These are phyloP conservation scores for Bemisia tabaci DNA, from an alignment of 1,140 invertebrate species.

Conservation along the genomic window DNA sequence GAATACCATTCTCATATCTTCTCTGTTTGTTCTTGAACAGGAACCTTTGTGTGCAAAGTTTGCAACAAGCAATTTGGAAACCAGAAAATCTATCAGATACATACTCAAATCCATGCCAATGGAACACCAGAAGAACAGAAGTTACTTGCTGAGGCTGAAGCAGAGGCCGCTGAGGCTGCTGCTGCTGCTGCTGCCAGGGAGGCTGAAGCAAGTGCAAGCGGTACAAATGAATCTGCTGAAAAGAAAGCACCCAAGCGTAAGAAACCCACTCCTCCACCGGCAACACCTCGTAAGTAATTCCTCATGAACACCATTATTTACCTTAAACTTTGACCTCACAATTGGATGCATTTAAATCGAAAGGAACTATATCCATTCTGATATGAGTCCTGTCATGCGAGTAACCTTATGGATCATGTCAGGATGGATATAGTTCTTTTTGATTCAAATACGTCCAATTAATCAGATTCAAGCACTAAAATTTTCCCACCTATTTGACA, in stretches of 20 bases:
- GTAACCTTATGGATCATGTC: no score
- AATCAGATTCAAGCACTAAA: no score
- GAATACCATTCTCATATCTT: no score
- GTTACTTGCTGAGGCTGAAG: background rate
- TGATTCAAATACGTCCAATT: no score
- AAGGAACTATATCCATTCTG: no score
- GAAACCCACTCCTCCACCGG: background rate
- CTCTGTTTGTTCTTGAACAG: slow-evolving; percentile 8
- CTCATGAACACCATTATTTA: background rate
- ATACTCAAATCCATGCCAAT: slow-evolving; percentile 5
- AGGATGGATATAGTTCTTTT: no score
- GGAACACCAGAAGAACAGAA: background rate
- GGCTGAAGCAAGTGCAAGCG: slow-evolving; percentile 1
- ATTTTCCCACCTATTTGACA: no score
- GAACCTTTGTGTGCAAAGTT: slow-evolving; percentile 9
- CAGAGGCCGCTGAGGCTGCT: background rate
- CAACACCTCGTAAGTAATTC: background rate
- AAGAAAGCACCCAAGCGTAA: background rate
- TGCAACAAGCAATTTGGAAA: slow-evolving; percentile 13
- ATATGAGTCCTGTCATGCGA: no score
- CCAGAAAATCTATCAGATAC: slow-evolving; percentile 5
- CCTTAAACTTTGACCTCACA: no score
- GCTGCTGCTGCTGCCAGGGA: background rate
- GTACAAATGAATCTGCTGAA: slow-evolving; percentile 2
- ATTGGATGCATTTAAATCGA: no score